Evolutionary conservation across 1,140 invertebrate genomes (phyloP).

Genomic region (Armadillidium nasatum): DNA sequence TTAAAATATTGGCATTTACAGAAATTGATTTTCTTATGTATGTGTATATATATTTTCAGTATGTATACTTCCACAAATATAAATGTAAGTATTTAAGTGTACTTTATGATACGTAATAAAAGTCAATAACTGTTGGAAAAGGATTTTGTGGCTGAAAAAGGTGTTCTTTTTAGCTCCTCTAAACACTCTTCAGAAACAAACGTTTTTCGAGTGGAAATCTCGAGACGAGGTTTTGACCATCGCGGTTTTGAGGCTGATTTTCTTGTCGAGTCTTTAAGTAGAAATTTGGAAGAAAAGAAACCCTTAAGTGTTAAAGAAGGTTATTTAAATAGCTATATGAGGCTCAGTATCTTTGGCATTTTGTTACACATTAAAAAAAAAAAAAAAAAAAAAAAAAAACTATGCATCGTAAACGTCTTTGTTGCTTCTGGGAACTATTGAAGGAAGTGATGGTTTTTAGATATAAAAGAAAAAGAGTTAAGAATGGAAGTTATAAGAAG

Average conservation of each 20-base stretch:
- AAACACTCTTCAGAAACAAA: not conserved
- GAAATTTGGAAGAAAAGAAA: not conserved
- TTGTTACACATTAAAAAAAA: too few relatives aligned
- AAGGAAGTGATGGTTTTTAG: too few relatives aligned
- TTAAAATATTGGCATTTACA: too few relatives aligned
- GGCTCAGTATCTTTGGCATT: not conserved
- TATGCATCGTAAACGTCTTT: too few relatives aligned
- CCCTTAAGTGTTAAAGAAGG: not conserved
- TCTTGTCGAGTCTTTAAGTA: not conserved
- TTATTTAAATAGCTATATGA: not conserved
- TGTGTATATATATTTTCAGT: not conserved
- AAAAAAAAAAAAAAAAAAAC: too few relatives aligned
- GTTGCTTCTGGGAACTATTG: too few relatives aligned
- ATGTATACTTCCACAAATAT: not conserved
- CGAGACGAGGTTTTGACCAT: not conserved
- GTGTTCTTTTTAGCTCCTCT: not conserved
- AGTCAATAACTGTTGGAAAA: not conserved
- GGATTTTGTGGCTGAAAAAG: not conserved
- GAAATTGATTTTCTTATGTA: too few relatives aligned
- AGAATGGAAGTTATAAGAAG: too few relatives aligned
- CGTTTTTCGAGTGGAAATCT: not conserved
- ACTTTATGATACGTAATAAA: not conserved
- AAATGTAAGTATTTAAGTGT: not conserved
- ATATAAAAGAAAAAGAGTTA: too few relatives aligned
- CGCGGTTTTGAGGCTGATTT: not conserved